A percentile compares a stretch with the other conserved stretches of the same genome.
Conservation (phyloP, 2,888 invertebrate genomes). For the Drosophila demipolita region DNA sequence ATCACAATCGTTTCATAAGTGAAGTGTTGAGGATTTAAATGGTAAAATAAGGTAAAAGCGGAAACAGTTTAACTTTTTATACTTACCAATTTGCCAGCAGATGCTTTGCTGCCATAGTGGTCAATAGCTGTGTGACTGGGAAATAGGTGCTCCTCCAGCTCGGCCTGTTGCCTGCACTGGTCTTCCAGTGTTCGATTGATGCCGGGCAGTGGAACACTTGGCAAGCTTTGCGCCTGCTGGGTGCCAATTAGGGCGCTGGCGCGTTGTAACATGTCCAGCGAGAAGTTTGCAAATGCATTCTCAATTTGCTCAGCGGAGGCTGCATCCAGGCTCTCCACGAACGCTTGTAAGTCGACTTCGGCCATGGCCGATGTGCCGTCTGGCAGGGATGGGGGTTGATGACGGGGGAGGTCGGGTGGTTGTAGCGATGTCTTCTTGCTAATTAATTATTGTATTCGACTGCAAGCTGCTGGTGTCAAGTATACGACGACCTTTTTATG, state of each 20-base stretch:
- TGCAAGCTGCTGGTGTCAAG: background rate
- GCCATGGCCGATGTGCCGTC: conserved; percentile 53
- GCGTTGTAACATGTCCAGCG: conserved; percentile 72
- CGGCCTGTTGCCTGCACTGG: conserved; percentile 68
- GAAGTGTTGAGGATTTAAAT: background rate
- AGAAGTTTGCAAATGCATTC: conserved; percentile 76
- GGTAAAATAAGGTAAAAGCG: background rate
- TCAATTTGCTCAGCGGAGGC: conserved; percentile 60
- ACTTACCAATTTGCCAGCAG: conserved; percentile 48
- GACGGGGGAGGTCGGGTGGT: background rate
- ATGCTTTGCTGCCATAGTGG: conserved; percentile 3
- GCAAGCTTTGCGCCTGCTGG: conserved; percentile 52
- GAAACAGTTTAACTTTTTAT: background rate
- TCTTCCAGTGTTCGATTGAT: conserved; percentile 73
- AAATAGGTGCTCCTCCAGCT: conserved; percentile 37
- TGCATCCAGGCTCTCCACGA: conserved; percentile 72
- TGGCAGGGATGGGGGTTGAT: background rate
- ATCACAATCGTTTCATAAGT: conserved; percentile 4
- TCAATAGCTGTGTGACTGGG: conserved; percentile 8
- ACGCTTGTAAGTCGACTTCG: conserved; percentile 66
- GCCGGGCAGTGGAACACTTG: conserved; percentile 7
- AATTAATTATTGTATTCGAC: conserved; percentile 7
- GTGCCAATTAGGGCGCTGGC: conserved; percentile 72
- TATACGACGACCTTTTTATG: conserved; percentile 28
- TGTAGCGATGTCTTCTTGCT: background rate